Conservation (phyloP, 2,888 invertebrate genomes). For the Protophormia terraenovae region DNA sequence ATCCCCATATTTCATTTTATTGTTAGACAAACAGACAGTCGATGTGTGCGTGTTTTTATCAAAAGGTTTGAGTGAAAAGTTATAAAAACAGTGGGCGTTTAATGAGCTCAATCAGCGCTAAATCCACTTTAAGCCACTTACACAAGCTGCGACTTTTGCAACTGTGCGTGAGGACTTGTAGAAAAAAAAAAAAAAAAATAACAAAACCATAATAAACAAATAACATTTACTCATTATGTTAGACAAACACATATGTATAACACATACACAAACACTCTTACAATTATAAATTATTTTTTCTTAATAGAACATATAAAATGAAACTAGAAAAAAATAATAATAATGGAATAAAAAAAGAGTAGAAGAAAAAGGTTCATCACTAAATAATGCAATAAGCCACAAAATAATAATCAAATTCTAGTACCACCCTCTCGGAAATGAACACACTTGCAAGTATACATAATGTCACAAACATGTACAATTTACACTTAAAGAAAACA, state of each 20-base stretch:
- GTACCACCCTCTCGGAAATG: slow-evolving; percentile 54
- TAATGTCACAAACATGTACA: neutral
- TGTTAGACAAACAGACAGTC: slow-evolving; percentile 3
- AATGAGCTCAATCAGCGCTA: slow-evolving; percentile 79
- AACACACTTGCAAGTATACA: neutral
- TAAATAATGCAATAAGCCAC: slow-evolving; percentile 75
- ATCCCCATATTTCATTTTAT: slow-evolving; percentile 6
- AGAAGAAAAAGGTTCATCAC: slow-evolving; percentile 62
- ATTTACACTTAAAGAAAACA: neutral
- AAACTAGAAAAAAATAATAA: neutral
- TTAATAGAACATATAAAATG: slow-evolving; percentile 67
- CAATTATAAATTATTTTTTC: slow-evolving; percentile 64
- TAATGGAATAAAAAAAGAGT: neutral
- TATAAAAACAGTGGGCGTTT: slow-evolving; percentile 69
- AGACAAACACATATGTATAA: slow-evolving; percentile 1
- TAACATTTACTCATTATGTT: slow-evolving; percentile 61
- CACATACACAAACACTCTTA: neutral
- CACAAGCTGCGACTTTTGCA: slow-evolving; percentile 67
- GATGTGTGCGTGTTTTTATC: neutral
- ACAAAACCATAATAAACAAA: slow-evolving; percentile 57
- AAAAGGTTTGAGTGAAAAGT: slow-evolving; percentile 31
- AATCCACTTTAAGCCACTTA: slow-evolving; percentile 75
- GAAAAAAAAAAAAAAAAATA: slow-evolving; percentile 49
- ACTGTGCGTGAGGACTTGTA: slow-evolving; percentile 53
- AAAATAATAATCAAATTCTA: slow-evolving; percentile 59